These are phyloP conservation scores for Eulacestoma nigropectus DNA, from an alignment of 2,113 vertebrate species.

Conservation along the genomic window DNA sequence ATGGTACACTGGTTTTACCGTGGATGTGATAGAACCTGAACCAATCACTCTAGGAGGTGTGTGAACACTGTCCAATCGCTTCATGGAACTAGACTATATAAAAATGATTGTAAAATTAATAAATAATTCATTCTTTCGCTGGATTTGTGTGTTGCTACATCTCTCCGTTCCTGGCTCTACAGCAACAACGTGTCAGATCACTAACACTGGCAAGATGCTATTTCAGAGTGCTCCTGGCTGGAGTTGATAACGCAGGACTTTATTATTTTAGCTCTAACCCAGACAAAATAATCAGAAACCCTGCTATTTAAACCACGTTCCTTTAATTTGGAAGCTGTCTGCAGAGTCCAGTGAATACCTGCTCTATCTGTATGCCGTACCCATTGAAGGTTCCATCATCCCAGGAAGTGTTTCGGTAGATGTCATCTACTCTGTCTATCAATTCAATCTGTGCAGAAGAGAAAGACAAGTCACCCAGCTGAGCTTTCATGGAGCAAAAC, in stretches of 20 bases:
- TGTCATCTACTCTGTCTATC: slow-evolving; percentile 97
- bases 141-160: no score
- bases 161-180: no score
- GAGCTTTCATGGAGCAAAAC: background rate
- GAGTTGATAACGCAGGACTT: background rate
- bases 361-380: slow-evolving; percentile 95
- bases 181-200: no score
- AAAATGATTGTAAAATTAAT: no score
- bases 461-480: background rate
- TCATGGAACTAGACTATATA: no score
- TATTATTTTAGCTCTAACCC: background rate
- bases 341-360: slow-evolving; percentile 72
- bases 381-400: slow-evolving; percentile 84
- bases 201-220: background rate
- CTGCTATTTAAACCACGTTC: background rate
- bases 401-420: slow-evolving; percentile 96
- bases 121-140: no score
- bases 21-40: no score
- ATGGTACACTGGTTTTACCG: no score
- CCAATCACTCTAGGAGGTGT: no score
- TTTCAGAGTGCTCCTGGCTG: background rate
- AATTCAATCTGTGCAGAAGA: slow-evolving; percentile 84
- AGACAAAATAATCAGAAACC: background rate
- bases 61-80: no score
- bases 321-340: background rate